Evolutionary conservation across 2,888 invertebrate species (phyloP), one percentile per base, ranked within the genome.

Genomic region (Lochmaea crataegi): DNA sequence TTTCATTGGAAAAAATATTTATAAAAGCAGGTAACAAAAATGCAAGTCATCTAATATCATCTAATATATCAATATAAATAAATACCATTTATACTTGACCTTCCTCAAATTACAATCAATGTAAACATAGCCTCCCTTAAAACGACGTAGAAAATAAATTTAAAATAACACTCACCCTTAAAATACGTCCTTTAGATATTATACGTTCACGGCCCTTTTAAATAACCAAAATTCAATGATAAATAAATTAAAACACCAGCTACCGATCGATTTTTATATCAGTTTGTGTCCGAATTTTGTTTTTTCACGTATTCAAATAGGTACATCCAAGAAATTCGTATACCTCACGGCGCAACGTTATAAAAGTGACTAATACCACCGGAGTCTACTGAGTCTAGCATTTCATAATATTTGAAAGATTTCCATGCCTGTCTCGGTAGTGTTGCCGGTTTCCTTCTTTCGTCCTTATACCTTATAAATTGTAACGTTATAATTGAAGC

Each of bases 361-460:
- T 10, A n/a, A 6, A 16, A 18, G 53, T 53, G 18, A 58, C 58
- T 58, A 58, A 58, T 26, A 18, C 0, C 11, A 32, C n/a, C 3
- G 6, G 58, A 16, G n/a, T 14, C 18, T 11, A 3, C n/a, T n/a
- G 58, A 42, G 18, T 42, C 41, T 38, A 41, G 42, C 41, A 18
- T 63, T 63, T 63, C 61, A 42, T 63, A 63, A 63, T 63, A 42
- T 42, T 38, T 16, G 38, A 63, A 42, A 14, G 61, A 63, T 42
- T 63, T 60, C 42, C 61, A 41, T 63, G 42, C 7, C 42, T 38
- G 18, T 18, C 11, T 16, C 16, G 7, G 42, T 42, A 3, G 3
- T 42, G 61, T 42, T 63, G 61, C 41, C 61, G 16, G 2, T 1
- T 11, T 16, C 10, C 9, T 10, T 16, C 16, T 53, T 53, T 18